phyloP scores from a whole-genome alignment of 2,113 vertebrate genomes.

The Synodontis membranacea region DNA sequence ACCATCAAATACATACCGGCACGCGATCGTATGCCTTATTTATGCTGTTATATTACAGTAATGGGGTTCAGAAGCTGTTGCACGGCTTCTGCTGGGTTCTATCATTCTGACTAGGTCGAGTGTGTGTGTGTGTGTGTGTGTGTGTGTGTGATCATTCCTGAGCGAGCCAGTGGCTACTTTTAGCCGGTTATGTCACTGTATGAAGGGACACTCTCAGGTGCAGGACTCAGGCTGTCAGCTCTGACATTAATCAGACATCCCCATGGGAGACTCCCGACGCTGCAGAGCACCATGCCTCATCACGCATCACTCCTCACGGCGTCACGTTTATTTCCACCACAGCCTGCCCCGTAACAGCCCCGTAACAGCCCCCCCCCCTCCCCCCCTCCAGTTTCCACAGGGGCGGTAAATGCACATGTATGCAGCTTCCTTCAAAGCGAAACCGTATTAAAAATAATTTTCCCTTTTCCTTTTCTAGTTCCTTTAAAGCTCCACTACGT shows the following conservation, averaged over 20 bases:
- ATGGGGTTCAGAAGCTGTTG: neutral
- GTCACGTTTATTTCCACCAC: conserved; percentile 3
- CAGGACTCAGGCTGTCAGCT: conserved; percentile 56
- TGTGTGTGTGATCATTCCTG: conserved; percentile 30
- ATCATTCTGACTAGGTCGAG: neutral
- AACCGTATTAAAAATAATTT: neutral
- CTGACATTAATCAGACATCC: conserved; percentile 51
- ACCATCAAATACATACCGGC: neutral
- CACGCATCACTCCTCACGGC: conserved; percentile 6
- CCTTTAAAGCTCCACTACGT: no score
- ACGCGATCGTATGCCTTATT: neutral
- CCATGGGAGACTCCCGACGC: conserved; percentile 36
- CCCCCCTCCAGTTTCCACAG: neutral
- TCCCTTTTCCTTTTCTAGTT: neutral
- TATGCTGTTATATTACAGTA: neutral
- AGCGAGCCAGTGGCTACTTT: conserved; percentile 50
- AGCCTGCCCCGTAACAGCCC: neutral
- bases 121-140: conserved; percentile 47
- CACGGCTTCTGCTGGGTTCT: neutral
- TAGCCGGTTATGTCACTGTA: conserved; percentile 56
- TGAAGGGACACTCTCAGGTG: conserved; percentile 35
- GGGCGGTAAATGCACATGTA: neutral
- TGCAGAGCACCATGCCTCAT: neutral
- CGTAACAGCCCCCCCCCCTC: no score
- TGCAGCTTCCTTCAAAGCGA: neutral